These are phyloP conservation scores for Rhynchonycteris naso DNA, from an alignment of 2,797 vertebrate species.

Conservation along the genomic window DNA sequence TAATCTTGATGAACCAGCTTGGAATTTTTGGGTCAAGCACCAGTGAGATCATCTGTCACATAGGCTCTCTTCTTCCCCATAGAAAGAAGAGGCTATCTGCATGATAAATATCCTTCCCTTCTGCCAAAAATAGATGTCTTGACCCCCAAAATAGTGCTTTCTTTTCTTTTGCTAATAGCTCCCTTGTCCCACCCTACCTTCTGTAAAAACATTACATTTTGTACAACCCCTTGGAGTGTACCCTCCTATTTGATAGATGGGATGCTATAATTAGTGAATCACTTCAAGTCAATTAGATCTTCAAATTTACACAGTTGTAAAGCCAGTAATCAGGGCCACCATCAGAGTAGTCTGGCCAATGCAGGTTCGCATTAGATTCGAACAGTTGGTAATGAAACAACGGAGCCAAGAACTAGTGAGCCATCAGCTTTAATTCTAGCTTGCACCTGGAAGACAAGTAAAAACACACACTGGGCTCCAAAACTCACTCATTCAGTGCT, in stretches of 20 bases:
- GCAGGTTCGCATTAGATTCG: no score
- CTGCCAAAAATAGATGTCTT: background rate
- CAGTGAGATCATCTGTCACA: background rate
- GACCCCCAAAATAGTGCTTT: background rate
- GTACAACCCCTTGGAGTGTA: background rate
- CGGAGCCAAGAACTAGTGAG: no score
- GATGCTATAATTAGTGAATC: background rate
- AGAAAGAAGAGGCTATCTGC: background rate
- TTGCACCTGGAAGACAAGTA: no score
- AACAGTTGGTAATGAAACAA: no score
- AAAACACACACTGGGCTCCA: no score
- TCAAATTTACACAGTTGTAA: background rate
- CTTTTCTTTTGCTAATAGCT: background rate
- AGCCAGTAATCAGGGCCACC: no score
- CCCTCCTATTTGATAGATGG: background rate
- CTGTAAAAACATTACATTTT: background rate
- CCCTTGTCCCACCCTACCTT: background rate
- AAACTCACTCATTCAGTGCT: no score
- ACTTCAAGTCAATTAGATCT: background rate
- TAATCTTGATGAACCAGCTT: background rate
- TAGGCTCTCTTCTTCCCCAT: background rate
- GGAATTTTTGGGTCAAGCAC: background rate
- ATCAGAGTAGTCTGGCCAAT: no score
- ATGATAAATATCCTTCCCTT: background rate
- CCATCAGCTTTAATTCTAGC: no score